Evolutionary conservation across 2,888 invertebrate genomes (phyloP).

Genomic region (Rotaria macrura): DNA sequence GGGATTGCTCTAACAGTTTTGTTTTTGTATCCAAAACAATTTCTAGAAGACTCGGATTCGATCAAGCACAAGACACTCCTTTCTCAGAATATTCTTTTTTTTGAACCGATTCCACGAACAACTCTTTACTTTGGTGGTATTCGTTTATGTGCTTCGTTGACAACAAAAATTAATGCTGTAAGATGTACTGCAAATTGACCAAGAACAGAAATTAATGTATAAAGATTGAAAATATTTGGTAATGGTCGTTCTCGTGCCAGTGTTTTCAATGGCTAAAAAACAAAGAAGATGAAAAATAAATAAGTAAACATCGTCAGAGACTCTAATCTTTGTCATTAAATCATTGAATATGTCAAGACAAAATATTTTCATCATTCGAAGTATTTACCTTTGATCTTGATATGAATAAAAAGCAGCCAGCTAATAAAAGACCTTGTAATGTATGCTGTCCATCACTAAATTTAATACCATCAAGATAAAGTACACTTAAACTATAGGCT

Average conservation of each 20-base stretch:
- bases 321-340: not conserved
- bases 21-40: no score
- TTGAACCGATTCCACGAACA: no score
- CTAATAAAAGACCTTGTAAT: constrained; percentile 81
- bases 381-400: constrained; percentile 71
- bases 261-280: constrained; percentile 67
- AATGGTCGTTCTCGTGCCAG: constrained; percentile 84
- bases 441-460: constrained; percentile 95
- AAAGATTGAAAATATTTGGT: constrained; percentile 94
- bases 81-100: no score
- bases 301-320: constrained; percentile 26
- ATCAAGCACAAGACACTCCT: no score
- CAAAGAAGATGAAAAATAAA: constrained; percentile 11
- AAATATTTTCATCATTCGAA: not conserved
- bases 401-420: constrained; percentile 93
- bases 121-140: constrained; percentile 57
- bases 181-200: constrained; percentile 91
- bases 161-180: constrained; percentile 73
- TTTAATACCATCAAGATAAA: constrained; percentile 93
- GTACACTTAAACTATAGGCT: constrained; percentile 93
- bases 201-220: constrained; percentile 86
- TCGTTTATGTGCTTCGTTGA: constrained; percentile 53
- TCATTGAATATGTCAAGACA: not conserved
- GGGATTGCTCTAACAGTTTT: no score
- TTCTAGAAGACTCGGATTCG: no score